A percentile compares a stretch with the other conserved stretches of the same genome.
Conservation (phyloP, 2,888 invertebrate genomes). For the Halictus quadricinctus region DNA sequence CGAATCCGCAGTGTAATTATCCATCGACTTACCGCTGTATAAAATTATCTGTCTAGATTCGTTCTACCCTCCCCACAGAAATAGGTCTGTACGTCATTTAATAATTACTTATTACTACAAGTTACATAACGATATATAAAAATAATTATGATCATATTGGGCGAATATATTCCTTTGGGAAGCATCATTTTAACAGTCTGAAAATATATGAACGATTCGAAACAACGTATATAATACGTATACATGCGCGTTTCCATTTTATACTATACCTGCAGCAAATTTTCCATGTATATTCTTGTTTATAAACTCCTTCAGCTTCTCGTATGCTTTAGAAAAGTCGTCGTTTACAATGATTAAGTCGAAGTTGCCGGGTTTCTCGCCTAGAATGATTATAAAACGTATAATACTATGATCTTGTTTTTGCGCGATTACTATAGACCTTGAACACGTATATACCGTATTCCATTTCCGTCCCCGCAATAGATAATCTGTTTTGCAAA, state of each 20-base stretch:
- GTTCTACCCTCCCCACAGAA: neutral
- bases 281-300: conserved; percentile 82
- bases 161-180: conserved; percentile 14
- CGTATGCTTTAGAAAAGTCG: conserved; percentile 91
- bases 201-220: conserved; percentile 18
- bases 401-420: neutral
- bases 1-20: neutral
- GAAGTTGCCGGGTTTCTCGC: conserved; percentile 88
- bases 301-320: conserved; percentile 88
- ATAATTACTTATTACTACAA: conserved; percentile 32
- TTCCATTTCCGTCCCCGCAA: conserved; percentile 91
- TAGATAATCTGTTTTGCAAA: conserved; percentile 89
- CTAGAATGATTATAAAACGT: conserved; percentile 37
- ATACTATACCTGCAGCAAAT: conserved; percentile 32
- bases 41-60: conserved; percentile 37
- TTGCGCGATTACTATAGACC: neutral
- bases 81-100: neutral
- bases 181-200: conserved; percentile 30
- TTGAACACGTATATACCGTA: conserved; percentile 85
- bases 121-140: conserved; percentile 45
- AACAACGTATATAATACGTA: neutral
- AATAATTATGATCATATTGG: conserved; percentile 45
- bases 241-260: neutral
- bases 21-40: conserved; percentile 26
- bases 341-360: conserved; percentile 93